These are phyloP conservation scores for Machimus rusticus DNA, from an alignment of 2,888 invertebrate species.

Conservation along the genomic window DNA sequence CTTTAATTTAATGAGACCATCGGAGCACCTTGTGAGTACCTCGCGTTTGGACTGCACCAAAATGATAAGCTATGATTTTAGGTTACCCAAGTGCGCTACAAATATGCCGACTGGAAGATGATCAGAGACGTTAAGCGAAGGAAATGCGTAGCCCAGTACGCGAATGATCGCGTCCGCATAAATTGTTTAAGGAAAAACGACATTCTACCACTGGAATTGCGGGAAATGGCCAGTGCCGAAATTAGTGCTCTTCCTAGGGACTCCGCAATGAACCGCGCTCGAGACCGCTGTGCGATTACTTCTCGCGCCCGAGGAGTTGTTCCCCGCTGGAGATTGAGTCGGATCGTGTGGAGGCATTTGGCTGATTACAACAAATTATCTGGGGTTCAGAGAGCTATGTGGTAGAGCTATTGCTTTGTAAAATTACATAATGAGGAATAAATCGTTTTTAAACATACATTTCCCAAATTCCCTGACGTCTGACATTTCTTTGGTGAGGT, in stretches of 20 bases:
- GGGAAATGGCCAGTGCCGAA: constrained; percentile 80
- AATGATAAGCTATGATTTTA: constrained; percentile 53
- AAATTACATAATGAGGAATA: background rate
- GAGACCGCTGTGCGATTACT: constrained; percentile 85
- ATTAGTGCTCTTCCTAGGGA: constrained; percentile 80
- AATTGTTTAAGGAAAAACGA: constrained; percentile 85
- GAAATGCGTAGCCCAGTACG: constrained; percentile 76
- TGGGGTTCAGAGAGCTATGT: constrained; percentile 93
- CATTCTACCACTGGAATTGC: constrained; percentile 80
- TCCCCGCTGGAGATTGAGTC: constrained; percentile 82
- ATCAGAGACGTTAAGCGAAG: constrained; percentile 85
- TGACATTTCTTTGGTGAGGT: background rate
- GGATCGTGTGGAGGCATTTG: constrained; percentile 88
- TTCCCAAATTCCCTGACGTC: background rate
- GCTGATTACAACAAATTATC: constrained; percentile 93
- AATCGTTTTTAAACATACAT: background rate
- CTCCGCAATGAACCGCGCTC: constrained; percentile 71
- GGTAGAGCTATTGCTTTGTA: constrained; percentile 64
- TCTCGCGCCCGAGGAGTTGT: constrained; percentile 85
- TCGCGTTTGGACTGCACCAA: background rate
- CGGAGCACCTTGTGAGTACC: background rate
- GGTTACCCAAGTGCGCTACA: constrained; percentile 76
- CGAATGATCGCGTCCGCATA: constrained; percentile 78
- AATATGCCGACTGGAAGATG: constrained; percentile 87
- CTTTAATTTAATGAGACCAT: background rate